phyloP scores from a whole-genome alignment of 53 echinoderm and acorn worm species.

The Crossaster papposus region DNA sequence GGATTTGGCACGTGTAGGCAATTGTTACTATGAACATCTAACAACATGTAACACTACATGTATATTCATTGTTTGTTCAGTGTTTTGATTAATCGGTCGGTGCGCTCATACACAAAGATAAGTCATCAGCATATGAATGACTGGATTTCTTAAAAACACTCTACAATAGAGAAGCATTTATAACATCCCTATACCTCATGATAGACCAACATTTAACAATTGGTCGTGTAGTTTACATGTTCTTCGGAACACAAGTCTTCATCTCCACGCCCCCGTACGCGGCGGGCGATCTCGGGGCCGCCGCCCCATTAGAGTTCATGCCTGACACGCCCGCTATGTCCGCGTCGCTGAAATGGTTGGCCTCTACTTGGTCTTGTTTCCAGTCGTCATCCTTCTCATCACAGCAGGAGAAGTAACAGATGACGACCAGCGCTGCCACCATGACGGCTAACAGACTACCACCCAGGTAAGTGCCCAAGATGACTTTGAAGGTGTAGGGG shows the following conservation, averaged over 20 bases:
- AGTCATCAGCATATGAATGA: too few relatives aligned
- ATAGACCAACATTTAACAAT: not conserved
- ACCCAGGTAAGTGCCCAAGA: conserved; percentile 19
- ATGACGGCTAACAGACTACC: conserved; percentile 18
- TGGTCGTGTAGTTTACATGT: not conserved
- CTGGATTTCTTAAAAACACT: too few relatives aligned
- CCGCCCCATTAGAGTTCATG: not conserved
- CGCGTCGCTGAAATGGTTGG: not conserved
- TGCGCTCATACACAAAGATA: too few relatives aligned
- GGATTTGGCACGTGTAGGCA: too few relatives aligned
- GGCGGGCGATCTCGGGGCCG: not conserved
- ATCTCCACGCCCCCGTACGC: not conserved
- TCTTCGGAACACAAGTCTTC: not conserved
- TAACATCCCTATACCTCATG: not conserved
- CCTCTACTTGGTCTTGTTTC: not conserved
- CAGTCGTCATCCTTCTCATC: conserved; percentile 18
- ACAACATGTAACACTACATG: too few relatives aligned
- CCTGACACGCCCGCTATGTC: not conserved
- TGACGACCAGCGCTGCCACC: conserved; percentile 14
- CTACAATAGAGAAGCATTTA: not conserved
- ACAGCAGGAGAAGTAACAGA: conserved; percentile 31
- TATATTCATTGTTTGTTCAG: too few relatives aligned
- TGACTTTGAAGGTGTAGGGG: conserved; percentile 19
- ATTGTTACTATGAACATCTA: too few relatives aligned
- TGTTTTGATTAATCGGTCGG: too few relatives aligned